phyloP scores from a whole-genome alignment of 2,113 vertebrate genomes.

The Ailuropoda melanoleuca region DNA sequence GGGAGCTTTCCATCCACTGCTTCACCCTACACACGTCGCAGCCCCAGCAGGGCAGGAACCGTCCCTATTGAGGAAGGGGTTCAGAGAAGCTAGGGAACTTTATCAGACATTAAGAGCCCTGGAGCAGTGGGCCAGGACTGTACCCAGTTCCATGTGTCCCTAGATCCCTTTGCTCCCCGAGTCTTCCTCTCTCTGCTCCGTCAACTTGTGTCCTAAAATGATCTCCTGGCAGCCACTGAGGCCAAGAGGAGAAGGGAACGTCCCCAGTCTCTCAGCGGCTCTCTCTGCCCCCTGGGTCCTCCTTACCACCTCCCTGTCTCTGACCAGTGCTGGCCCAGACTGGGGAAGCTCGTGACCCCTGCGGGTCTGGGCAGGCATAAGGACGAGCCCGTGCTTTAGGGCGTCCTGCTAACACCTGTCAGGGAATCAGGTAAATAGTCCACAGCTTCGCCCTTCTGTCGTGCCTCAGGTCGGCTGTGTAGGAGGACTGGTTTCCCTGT shows the following conservation, averaged over 20 bases:
- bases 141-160: background rate
- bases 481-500: background rate
- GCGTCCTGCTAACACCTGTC: too few relatives aligned
- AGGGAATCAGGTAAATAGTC: rapidly evolving
- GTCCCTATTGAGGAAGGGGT: background rate
- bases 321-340: too few relatives aligned
- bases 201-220: background rate
- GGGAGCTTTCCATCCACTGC: rapidly evolving
- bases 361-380: background rate
- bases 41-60: background rate
- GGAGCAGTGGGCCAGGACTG: background rate
- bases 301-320: background rate
- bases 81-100: background rate
- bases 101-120: background rate
- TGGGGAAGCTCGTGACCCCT: rapidly evolving
- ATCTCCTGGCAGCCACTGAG: background rate
- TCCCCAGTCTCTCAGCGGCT: rapidly evolving
- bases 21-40: rapidly evolving
- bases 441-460: rapidly evolving
- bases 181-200: background rate
- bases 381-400: background rate
- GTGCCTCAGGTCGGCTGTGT: too few relatives aligned
- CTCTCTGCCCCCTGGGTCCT: rapidly evolving
- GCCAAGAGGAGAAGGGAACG: background rate
- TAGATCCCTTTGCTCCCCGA: background rate